Base-by-base conservation (phyloP, 2,113 vertebrate genomes). In the Myrmecophaga tridactyla region DNA sequence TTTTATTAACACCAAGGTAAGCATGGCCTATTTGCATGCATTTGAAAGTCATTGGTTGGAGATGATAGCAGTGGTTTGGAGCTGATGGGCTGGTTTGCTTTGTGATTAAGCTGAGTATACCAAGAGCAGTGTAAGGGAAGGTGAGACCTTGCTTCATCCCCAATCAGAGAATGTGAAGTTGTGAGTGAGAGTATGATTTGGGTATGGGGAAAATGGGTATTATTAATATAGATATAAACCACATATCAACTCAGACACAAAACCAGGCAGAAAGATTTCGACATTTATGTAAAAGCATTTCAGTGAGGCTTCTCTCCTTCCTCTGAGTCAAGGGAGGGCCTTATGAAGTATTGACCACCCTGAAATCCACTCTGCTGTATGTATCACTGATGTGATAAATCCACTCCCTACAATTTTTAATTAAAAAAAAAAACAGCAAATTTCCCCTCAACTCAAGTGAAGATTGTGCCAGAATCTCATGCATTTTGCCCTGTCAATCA, bases 121-220 rank as follows among this genome's bases (percentile, higher is more conserved):
- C 18, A 56, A 25, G 7, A 29, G 43, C 3, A 20, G 9, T 41
- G 29, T 1, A 39, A 29, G 69, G 14, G n/a, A 41, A 51, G 17
- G 25, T 41, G 53, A 73, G n/a, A 21, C 18, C 29, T 63, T 15
- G 0, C 0, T 11, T 41, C 13, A 34, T 9, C 4, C 60, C 4
- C 62, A 43, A 1, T n/a, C 31, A 13, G 90, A 63, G 43, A 20
- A 29, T 0, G 0, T 7, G 3, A 1, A 4, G 51, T 39, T 60
- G 39, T 48, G 43, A 76, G 46, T 34, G 9, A 4, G 3, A 53
- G 6, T 34, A 27, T 25, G 53, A 51, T 51, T 25, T 0, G 3
- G 41, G 11, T 34, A 14, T 51, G 27, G 51, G 34, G 20, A 20
- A 34, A 70, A 25, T 0, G 53, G 80, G 18, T 46, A 7, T 36